A percentile compares a stretch with the other conserved stretches of the same genome.
Evolutionary conservation across 1,140 invertebrate species (phyloP).

Genomic region (Drosophila nannoptera): DNA sequence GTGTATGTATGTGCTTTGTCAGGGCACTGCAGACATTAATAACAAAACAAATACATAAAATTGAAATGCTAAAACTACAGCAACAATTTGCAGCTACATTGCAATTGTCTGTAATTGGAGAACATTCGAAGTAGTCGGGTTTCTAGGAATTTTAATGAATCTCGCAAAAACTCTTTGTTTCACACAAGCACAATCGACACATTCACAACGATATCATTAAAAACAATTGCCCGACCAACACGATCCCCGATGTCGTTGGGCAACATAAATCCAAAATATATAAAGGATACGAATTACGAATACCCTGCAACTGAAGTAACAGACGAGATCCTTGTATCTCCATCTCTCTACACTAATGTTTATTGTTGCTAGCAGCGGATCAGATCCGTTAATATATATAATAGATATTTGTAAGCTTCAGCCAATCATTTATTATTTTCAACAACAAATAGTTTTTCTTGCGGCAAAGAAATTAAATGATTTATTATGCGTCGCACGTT

Average conservation of each 20-base stretch:
- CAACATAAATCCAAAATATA: conserved; percentile 32
- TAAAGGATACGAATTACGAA: conserved; percentile 2
- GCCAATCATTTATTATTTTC: conserved; percentile 41
- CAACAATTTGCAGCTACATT: conserved; percentile 42
- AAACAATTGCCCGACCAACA: conserved; percentile 42
- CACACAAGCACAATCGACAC: conserved; percentile 42
- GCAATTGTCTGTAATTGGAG: conserved; percentile 50
- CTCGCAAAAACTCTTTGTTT: conserved; percentile 41
- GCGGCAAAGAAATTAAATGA: conserved; percentile 41
- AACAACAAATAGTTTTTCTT: background rate
- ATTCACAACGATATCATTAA: conserved; percentile 27
- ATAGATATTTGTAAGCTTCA: conserved; percentile 52
- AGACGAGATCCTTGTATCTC: no score
- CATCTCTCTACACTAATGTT: no score
- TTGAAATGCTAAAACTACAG: conserved; percentile 36
- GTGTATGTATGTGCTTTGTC: conserved; percentile 25
- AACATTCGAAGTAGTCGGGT: conserved; percentile 44
- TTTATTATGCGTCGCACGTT: conserved; percentile 64
- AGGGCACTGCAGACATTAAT: conserved; percentile 27
- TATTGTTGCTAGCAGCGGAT: background rate
- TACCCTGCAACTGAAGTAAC: no score
- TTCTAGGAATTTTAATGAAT: conserved; percentile 52
- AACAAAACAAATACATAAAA: conserved; percentile 19
- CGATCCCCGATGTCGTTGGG: conserved; percentile 42
- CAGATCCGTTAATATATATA: conserved; percentile 57